Evolutionary conservation across 2,797 vertebrate genomes (phyloP), one percentile per base, ranked within the genome.

Genomic region (Ataeniobius toweri): DNA sequence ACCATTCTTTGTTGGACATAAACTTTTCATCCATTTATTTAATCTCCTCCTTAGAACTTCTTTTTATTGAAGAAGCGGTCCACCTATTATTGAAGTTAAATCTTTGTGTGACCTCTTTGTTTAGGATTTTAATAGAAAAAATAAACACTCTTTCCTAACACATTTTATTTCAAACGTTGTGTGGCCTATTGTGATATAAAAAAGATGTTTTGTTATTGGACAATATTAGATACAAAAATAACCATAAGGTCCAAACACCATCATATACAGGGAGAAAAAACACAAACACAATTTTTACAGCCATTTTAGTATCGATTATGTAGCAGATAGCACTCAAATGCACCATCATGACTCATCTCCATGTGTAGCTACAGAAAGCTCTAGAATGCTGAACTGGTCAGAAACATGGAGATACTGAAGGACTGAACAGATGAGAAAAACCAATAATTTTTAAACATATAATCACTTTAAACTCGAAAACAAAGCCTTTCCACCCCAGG

Each of bases 131-230:
- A 63, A 28, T 51, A 70, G 26, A 78, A 67, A 51, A 41, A 4
- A 44, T 5, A 63, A 74, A 51, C 51, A 58, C 4, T n/a, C 0
- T 9, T 55, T 59, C 20, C 79, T 74, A 20, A 41, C 70, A 76
- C 14, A 82, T 51, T 91, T 83, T 86, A 89, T 89, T 51, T 67
- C 81, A 65, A 76, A 80, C 10, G 76, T 73, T 39, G 7, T 61
- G 61, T 59, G 76, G n/a, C 18, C 61, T 3, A 76, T 39, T 59
- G 55, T 70, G 8, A 26, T 77, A 81, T 10, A 41, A 51, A 61
- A 39, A 82, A 78, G 82, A 53, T 8, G 7, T 2, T 53, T 26
- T 31, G n/a, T 65, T 7, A 13, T 13, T 36, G 6, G 31, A 36
- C 14, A 20, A 53, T 26, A 12, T 16, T 44, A 1, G 22, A 39